Evolutionary conservation across 35 echinoderm and acorn worm species (phyloP), one percentile per base, ranked within the genome.

Genomic region (Heliocidaris tuberculata): DNA sequence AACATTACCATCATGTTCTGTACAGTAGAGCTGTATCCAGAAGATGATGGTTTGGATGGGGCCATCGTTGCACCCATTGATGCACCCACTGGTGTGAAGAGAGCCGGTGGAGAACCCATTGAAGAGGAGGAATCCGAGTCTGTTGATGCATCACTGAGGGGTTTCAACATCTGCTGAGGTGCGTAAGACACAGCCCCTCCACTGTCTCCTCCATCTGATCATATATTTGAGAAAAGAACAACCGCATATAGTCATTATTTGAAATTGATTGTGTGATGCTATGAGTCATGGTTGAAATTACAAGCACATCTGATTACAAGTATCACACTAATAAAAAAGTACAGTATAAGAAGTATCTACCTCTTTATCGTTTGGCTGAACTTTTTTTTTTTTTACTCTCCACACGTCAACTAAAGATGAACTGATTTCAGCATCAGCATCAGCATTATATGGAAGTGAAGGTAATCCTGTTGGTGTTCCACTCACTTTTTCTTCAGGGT

Each of bases 1-100:
- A 42, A 42, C 35, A 11, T 93, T 93, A 93, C 91, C 91, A 93
- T 93, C 91, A 93, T 93, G 2, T 93, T 93, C 47, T 93, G 91
- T 13, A 48, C 91, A 93, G 30, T n/a, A 8, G 91, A 93, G 50
- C 91, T 93, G 50, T 50, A 93, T 59, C 87, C 87, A 3, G 91
- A 93, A 59, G 91, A 93, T 19, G 91, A 50, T 52, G 91, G 30
- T 48, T 6, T 35, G 17, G 60, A 24, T 70, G 60, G 17, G 24
- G 17, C 60, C 60, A 78, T 78, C 1, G 65, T 27, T 78, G 65
- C 65, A n/a, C 65, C 65, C 65, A 78, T 17, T 13, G 59, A 60
- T 60, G 59, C 59, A 32, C 87, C 87, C 87, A 89, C 11, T 7
- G 47, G 87, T 15, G 29, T 24, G 5, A 24, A 89, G 15, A 89